These are phyloP conservation scores for Pocillopora damicornis DNA, from an alignment of 64 coral and sea anemone species.

Conservation along the genomic window DNA sequence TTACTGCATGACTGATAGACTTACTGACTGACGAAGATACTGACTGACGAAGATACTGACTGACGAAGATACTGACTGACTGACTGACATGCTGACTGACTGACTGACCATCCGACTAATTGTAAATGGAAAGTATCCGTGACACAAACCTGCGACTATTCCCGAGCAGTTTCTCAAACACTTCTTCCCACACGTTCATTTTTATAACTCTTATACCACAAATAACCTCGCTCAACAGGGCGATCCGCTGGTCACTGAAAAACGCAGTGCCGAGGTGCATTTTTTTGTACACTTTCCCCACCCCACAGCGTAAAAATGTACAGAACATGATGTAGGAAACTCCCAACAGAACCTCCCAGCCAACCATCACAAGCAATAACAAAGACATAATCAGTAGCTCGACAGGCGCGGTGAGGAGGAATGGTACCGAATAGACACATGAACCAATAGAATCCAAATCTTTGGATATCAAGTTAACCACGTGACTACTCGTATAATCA, in stretches of 20 bases:
- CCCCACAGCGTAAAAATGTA: conserved; percentile 24
- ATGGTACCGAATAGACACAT: conserved; percentile 35
- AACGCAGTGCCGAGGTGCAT: conserved; percentile 24
- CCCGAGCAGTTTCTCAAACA: conserved; percentile 32
- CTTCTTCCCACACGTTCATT: conserved; percentile 48
- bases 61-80: too few relatives aligned
- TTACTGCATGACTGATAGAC: too few relatives aligned
- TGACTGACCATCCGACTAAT: not conserved
- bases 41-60: too few relatives aligned
- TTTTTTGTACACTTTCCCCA: conserved; percentile 38
- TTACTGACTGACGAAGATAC: too few relatives aligned
- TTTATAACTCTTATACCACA: conserved; percentile 56
- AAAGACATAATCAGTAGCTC: conserved; percentile 53
- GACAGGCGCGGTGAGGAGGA: conserved; percentile 53
- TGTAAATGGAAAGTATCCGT: too few relatives aligned
- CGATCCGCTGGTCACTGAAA: conserved; percentile 48
- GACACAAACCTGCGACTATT: conserved; percentile 56
- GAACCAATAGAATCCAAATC: conserved; percentile 59
- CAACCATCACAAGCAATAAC: conserved; percentile 44
- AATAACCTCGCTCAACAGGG: conserved; percentile 43
- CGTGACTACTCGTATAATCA: conserved; percentile 35
- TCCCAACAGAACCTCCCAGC: conserved; percentile 47
- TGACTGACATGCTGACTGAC: not conserved
- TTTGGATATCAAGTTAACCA: conserved; percentile 66
- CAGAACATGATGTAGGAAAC: conserved; percentile 53